Evolutionary conservation across 2,797 vertebrate species (phyloP).

Genomic region (Poeciliopsis presidionis): DNA sequence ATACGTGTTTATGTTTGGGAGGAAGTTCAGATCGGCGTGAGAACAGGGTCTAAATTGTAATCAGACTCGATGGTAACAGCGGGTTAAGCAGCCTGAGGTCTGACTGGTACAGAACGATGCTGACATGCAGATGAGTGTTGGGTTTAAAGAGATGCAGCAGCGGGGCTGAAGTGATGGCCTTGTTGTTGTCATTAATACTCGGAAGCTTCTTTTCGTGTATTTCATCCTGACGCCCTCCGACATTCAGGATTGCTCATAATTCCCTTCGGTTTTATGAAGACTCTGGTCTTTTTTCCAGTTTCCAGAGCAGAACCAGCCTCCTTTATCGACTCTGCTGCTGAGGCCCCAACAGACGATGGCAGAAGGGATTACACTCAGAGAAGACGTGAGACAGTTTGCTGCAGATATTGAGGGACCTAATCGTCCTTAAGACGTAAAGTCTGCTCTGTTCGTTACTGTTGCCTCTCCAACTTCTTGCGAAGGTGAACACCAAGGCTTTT

Average conservation of each 20-base stretch:
- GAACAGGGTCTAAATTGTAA: not conserved
- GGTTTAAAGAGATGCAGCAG: not conserved
- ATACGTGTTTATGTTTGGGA: not conserved
- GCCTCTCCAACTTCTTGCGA: not conserved
- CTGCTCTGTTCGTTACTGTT: not conserved
- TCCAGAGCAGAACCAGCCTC: not conserved
- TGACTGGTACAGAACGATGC: not conserved
- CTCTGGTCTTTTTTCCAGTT: not conserved
- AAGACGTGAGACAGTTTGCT: not conserved
- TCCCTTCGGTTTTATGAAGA: not conserved
- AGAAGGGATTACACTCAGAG: not conserved
- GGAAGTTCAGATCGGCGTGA: not conserved
- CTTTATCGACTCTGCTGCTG: not conserved
- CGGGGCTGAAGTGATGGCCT: not conserved
- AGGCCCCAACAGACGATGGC: not conserved
- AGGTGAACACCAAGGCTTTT: not conserved
- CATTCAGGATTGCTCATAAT: not conserved
- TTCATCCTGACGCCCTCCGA: not conserved
- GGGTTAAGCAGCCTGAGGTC: not conserved
- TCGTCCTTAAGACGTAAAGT: not conserved
- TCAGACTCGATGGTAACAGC: not conserved
- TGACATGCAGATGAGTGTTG: not conserved
- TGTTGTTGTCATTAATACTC: not conserved
- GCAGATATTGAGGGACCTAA: not conserved
- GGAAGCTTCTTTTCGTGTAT: not conserved